Base-by-base conservation (phyloP, 2,888 invertebrate species). In the Gandaritis pyraliata region DNA sequence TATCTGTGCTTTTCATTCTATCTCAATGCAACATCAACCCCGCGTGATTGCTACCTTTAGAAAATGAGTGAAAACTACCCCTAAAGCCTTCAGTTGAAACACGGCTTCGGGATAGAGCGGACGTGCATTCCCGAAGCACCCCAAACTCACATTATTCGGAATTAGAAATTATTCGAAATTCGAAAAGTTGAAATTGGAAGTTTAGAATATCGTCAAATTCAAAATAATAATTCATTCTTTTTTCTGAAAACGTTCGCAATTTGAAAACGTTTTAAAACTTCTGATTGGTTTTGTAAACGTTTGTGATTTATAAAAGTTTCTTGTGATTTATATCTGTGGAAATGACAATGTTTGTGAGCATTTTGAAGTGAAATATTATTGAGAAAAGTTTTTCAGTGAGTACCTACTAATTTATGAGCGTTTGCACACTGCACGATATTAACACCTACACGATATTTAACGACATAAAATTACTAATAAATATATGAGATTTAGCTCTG, bases 61-160 rank as follows among this genome's bases (percentile, higher is more conserved):
- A 54, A 52, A 62, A 56, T 29, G 50, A 15, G 56, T 43, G 38
- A 15, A 38, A 61, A 52, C 63, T 56, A 59, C 65, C 67, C 63
- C 57, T 30, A 13, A 50, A 48, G 52, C 47, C 29, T 49, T 55
- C 65, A 69, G 69, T 69, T 53, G 50, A 55, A 33, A 39, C 16
- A 39, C 45, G 49, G 30, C 64, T 23, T 29, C 55, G 61, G 53
- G 7, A 3, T 18, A 48, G 64, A 58, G 39, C 49, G 58, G 69
- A 64, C 69, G 69, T 51, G n/a, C 13, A 48, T 46, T 54, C 54
- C 46, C 30, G 48, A 51, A 33, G 41, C n/a, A 33, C 41, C 51
- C n/a, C 6, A 46, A 51, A 39, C 46, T 48, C 54, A 43, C n/a
- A 55, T 33, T 6, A 52, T 45, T 18, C 64, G 46, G 58, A 61